Percentiles rank a stretch among this genome's conserved stretches.
Conservation (phyloP, 2,888 invertebrate species). For the Idaea dimidiata region DNA sequence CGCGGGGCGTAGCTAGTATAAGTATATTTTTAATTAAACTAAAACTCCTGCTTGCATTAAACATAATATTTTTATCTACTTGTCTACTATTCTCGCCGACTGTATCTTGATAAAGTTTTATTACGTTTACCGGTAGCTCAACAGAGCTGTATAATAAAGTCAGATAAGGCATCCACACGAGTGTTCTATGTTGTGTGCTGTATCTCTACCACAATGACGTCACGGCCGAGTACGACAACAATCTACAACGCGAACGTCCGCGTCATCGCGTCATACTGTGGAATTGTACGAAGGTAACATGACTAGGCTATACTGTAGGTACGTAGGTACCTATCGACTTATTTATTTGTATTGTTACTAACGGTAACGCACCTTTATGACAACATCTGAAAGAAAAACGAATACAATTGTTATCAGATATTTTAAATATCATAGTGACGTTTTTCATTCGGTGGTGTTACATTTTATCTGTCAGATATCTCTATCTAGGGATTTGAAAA, state of each 20-base stretch:
- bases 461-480: too few species aligned
- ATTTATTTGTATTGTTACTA: not conserved
- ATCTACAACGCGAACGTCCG: not conserved
- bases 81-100: too few species aligned
- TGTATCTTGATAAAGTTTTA: not conserved
- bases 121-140: constrained; percentile 1
- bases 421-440: too few species aligned
- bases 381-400: not conserved
- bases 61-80: too few species aligned
- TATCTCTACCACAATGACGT: not conserved
- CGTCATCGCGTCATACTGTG: not conserved
- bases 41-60: too few species aligned
- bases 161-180: not conserved
- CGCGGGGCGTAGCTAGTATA: too few species aligned
- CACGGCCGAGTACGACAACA: not conserved
- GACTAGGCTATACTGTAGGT: not conserved
- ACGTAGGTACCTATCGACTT: not conserved
- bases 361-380: not conserved
- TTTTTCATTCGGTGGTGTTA: too few species aligned
- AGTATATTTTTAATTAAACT: not conserved
- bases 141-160: not conserved
- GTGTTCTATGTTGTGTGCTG: not conserved
- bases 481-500: too few species aligned
- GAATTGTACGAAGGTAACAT: not conserved
- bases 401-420: not conserved